phyloP scores from a whole-genome alignment of 2,113 vertebrate species.

The Salvelinus fontinalis region DNA sequence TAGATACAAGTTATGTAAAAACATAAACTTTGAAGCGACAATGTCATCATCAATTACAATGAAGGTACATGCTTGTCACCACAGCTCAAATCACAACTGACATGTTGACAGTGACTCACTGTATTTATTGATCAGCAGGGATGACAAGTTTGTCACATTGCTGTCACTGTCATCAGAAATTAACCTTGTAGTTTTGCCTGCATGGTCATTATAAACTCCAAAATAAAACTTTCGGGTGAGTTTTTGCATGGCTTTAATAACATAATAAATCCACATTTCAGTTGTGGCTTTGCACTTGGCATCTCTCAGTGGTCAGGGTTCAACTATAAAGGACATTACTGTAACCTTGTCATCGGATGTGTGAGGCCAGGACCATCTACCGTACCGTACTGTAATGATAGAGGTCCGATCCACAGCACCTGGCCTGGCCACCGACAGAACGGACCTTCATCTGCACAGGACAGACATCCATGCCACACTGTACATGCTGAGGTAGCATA shows the following conservation, averaged over 20 bases:
- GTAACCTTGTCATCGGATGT: neutral
- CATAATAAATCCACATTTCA: constrained; percentile 41
- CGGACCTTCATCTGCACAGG: neutral
- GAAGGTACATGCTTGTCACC: constrained; percentile 31
- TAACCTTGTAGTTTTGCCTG: neutral
- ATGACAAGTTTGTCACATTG: neutral
- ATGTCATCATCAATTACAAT: constrained; percentile 42
- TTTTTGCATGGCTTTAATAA: constrained; percentile 33
- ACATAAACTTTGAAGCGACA: constrained; percentile 8
- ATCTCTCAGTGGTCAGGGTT: constrained; percentile 28
- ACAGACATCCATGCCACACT: neutral
- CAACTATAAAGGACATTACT: neutral
- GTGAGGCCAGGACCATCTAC: neutral
- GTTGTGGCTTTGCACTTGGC: neutral
- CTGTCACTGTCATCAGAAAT: neutral
- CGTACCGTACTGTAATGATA: too few species aligned
- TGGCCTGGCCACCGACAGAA: neutral
- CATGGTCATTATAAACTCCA: neutral
- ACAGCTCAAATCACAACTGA: constrained; percentile 40
- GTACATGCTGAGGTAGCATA: neutral
- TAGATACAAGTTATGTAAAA: constrained; percentile 9
- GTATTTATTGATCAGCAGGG: neutral
- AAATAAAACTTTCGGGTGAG: constrained; percentile 6
- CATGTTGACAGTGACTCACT: constrained; percentile 40
- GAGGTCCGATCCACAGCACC: too few species aligned